Conservation (phyloP, 2,888 invertebrate species). For the Furcula furcula region DNA sequence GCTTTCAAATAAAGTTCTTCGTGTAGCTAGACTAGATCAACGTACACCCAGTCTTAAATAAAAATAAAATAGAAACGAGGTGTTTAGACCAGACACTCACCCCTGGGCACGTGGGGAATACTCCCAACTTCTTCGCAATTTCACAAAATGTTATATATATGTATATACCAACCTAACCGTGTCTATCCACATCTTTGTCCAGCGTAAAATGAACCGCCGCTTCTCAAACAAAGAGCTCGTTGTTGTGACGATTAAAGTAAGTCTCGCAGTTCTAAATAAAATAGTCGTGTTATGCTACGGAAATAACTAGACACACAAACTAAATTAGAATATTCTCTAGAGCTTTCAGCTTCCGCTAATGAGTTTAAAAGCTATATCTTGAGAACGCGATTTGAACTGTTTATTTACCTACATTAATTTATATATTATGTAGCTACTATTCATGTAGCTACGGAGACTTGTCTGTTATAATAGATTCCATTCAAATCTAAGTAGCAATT, state of each 20-base stretch:
- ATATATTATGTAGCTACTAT: too few relatives aligned
- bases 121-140: constrained; percentile 69
- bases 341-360: constrained; percentile 61
- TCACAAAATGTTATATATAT: constrained; percentile 67
- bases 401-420: too few relatives aligned
- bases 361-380: constrained; percentile 35
- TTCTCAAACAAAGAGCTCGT: constrained; percentile 30
- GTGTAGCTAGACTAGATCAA: constrained; percentile 20
- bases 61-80: constrained; percentile 52
- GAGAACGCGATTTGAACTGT: not conserved
- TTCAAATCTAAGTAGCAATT: too few relatives aligned
- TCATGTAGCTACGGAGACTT: too few relatives aligned
- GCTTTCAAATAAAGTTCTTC: constrained; percentile 11
- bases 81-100: constrained; percentile 72
- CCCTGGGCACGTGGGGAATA: constrained; percentile 58
- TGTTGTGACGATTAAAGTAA: constrained; percentile 31
- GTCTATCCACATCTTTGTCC: constrained; percentile 47
- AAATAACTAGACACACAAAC: constrained; percentile 72
- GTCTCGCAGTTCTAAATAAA: constrained; percentile 40
- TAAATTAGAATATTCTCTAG: constrained; percentile 72
- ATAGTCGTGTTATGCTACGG: constrained; percentile 54
- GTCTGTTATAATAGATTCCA: too few relatives aligned
- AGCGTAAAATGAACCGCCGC: constrained; percentile 43
- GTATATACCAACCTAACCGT: constrained; percentile 53
- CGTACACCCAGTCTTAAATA: constrained; percentile 39